These are phyloP conservation scores for Cyphomyrmex costatus DNA, from an alignment of 1,140 invertebrate species.

Conservation along the genomic window DNA sequence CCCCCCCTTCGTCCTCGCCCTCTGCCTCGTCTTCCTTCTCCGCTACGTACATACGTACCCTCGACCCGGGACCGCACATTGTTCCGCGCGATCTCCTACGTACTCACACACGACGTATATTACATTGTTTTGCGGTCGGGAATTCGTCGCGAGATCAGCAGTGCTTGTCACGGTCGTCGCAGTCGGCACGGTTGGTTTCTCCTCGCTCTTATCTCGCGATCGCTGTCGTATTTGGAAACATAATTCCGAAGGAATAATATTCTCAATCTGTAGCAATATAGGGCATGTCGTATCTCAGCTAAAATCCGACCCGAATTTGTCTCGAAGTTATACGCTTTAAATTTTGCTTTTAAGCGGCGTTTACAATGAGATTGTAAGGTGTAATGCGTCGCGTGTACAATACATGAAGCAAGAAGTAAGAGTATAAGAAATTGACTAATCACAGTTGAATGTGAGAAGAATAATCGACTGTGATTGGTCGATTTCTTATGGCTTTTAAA, in stretches of 20 bases:
- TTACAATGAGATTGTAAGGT: too few relatives aligned
- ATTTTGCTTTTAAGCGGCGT: not conserved
- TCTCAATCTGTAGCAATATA: not conserved
- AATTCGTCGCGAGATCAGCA: slow-evolving; percentile 58
- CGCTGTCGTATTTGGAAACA: slow-evolving; percentile 40
- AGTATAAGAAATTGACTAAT: too few relatives aligned
- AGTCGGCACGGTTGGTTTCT: not conserved
- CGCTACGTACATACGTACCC: slow-evolving; percentile 14
- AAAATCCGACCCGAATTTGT: slow-evolving; percentile 15
- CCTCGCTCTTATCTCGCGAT: slow-evolving; percentile 45
- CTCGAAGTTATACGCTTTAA: not conserved
- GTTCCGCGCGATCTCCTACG: slow-evolving; percentile 76
- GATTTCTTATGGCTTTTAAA: too few relatives aligned
- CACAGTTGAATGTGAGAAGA: too few relatives aligned
- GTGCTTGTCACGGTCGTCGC: slow-evolving; percentile 46
- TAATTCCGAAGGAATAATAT: slow-evolving; percentile 17
- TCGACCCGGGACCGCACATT: slow-evolving; percentile 60
- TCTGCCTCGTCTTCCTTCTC: slow-evolving; percentile 63
- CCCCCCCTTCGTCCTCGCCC: slow-evolving; percentile 34
- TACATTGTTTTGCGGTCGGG: slow-evolving; percentile 71
- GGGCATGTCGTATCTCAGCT: not conserved
- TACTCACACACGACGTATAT: slow-evolving; percentile 72
- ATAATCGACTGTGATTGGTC: too few relatives aligned
- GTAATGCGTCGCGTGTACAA: too few relatives aligned
- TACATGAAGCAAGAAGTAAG: too few relatives aligned